A percentile compares a stretch with the other conserved stretches of the same genome.
Evolutionary conservation across 2,797 vertebrate species (phyloP).

Genomic region (Discoglossus pictus): DNA sequence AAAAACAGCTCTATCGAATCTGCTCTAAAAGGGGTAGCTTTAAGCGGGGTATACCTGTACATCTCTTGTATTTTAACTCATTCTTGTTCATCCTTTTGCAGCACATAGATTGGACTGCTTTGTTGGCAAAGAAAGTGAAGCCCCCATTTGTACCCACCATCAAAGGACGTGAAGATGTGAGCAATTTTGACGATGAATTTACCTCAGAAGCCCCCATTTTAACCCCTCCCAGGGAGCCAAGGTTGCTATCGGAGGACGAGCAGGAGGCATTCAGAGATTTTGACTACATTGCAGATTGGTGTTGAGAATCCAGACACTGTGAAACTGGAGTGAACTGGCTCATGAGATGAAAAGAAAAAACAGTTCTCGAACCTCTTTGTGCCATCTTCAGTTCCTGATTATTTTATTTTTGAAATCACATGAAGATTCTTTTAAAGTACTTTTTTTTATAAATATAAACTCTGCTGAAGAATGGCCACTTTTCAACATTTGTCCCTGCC

Average conservation of each 20-base stretch:
- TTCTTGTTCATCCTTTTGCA: conserved; percentile 58
- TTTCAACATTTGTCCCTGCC: conserved; percentile 21
- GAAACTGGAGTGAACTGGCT: conserved; percentile 76
- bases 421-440: conserved; percentile 78
- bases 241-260: conserved; percentile 85
- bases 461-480: conserved; percentile 63
- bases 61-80: too few relatives aligned
- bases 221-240: conserved; percentile 93
- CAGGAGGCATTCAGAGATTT: conserved; percentile 96
- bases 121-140: conserved; percentile 92
- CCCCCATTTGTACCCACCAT: conserved; percentile 94
- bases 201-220: conserved; percentile 97
- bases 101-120: conserved; percentile 89
- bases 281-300: conserved; percentile 99
- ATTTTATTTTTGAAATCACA: conserved; percentile 68
- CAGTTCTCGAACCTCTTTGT: conserved; percentile 69
- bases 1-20: too few relatives aligned
- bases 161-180: conserved; percentile 90
- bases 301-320: conserved; percentile 83
- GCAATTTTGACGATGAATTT: conserved; percentile 99
- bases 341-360: conserved; percentile 56
- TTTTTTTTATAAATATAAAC: conserved; percentile 57
- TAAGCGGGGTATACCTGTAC: too few relatives aligned
- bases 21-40: too few relatives aligned
- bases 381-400: conserved; percentile 76